A percentile compares a stretch with the other conserved stretches of the same genome.
Evolutionary conservation across 2,888 invertebrate genomes (phyloP).

Genomic region (Apomyelois bistriatella): DNA sequence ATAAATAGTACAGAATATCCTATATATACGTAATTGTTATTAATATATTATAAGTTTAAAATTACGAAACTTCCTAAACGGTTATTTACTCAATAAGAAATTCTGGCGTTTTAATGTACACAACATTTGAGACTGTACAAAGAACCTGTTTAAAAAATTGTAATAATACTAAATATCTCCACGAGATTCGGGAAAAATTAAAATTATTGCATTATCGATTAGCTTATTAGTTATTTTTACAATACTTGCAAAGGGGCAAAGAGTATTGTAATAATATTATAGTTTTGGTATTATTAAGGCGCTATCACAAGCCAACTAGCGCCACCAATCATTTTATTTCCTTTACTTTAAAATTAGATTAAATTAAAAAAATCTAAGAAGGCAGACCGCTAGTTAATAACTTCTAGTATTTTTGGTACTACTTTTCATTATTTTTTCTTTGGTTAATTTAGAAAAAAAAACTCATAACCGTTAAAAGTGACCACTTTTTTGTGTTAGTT

Average conservation of each 20-base stretch:
- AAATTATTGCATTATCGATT: conserved; percentile 41
- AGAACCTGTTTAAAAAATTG: conserved; percentile 41
- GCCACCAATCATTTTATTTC: too few species aligned
- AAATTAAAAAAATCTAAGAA: too few species aligned
- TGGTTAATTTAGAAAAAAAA: too few species aligned
- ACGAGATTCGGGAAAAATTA: conserved; percentile 19
- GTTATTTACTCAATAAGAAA: conserved; percentile 41
- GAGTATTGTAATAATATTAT: conserved; percentile 35
- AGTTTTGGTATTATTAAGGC: conserved; percentile 20
- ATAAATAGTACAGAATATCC: conserved; percentile 52
- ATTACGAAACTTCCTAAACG: conserved; percentile 52
- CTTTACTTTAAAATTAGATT: too few species aligned
- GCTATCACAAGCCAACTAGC: too few species aligned
- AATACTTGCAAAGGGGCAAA: conserved; percentile 23
- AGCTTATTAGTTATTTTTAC: conserved; percentile 16
- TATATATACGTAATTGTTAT: conserved; percentile 39
- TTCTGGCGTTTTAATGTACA: conserved; percentile 30
- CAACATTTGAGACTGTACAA: conserved; percentile 38
- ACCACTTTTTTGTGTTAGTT: too few species aligned
- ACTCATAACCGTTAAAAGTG: too few species aligned
- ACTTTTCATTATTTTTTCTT: too few species aligned
- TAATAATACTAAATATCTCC: conserved; percentile 20
- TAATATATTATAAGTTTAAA: conserved; percentile 33
- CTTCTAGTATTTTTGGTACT: too few species aligned
- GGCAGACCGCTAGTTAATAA: too few species aligned